Evolutionary conservation across 92 coral and sea anemone genomes (phyloP).

Genomic region (Bergia puertoricense): DNA sequence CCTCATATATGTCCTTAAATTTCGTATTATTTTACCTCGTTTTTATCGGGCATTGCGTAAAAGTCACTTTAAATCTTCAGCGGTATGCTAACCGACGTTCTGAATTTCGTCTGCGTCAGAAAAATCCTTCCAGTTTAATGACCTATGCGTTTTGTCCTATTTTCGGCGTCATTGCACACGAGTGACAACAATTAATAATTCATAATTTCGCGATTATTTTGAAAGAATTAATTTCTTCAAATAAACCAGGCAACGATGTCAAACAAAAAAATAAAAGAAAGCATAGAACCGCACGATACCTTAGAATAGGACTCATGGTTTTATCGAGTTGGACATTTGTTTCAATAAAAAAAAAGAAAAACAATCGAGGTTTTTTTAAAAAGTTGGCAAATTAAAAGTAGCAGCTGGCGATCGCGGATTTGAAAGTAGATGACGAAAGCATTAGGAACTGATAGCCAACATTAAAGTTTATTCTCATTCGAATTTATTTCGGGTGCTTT

Average conservation of each 20-base stretch:
- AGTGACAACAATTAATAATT: constrained; percentile 37
- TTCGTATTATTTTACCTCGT: constrained; percentile 17
- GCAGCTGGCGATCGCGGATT: not conserved
- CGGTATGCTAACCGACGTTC: not conserved
- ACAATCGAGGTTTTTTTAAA: not conserved
- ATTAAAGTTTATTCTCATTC: not conserved
- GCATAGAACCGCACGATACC: not conserved
- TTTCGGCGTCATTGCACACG: constrained; percentile 35
- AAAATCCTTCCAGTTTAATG: constrained; percentile 34
- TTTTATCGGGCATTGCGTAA: constrained; percentile 36
- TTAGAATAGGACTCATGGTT: not conserved
- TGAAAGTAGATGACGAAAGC: constrained; percentile 10
- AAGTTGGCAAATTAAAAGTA: not conserved
- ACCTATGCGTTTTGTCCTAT: constrained; percentile 13
- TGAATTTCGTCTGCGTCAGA: constrained; percentile 15
- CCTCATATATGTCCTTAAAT: not conserved
- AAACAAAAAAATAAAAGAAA: constrained; percentile 13
- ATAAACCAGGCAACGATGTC: not conserved
- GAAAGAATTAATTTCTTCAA: constrained; percentile 28
- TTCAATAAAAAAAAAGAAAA: not conserved
- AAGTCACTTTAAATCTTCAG: not conserved
- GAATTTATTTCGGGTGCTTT: not conserved
- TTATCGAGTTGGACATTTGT: not conserved
- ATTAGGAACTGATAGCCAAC: not conserved
- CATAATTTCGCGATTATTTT: constrained; percentile 33